Evolutionary conservation across 92 coral and sea anemone genomes (phyloP).

Genomic region (Paramuricea clavata): DNA sequence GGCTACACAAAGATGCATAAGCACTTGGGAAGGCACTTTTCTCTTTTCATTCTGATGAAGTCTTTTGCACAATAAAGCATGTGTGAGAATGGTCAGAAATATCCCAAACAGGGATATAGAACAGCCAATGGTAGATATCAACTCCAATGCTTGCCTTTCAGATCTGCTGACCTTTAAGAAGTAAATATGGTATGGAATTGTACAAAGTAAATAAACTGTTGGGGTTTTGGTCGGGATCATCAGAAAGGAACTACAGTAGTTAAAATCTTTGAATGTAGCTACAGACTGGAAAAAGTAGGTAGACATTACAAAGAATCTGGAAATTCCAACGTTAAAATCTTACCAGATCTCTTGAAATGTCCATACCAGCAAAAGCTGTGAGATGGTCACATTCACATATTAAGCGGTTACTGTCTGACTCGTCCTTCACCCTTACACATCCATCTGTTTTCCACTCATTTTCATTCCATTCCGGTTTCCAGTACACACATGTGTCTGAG

Average conservation of each 20-base stretch:
- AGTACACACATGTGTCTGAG: conserved; percentile 7
- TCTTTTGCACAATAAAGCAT: conserved; percentile 4
- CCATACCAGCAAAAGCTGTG: conserved; percentile 35
- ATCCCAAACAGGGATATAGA: conserved; percentile 19
- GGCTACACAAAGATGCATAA: conserved; percentile 38
- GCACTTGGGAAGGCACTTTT: conserved; percentile 11
- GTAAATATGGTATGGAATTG: too few species aligned
- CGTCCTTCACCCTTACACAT: conserved; percentile 8
- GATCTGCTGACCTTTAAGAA: not conserved
- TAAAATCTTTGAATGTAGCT: too few species aligned
- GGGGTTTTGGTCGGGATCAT: not conserved
- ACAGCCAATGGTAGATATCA: conserved; percentile 43
- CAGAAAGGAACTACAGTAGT: too few species aligned
- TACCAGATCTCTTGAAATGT: conserved; percentile 26
- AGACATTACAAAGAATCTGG: too few species aligned
- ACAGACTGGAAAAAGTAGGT: too few species aligned
- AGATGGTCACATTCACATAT: conserved; percentile 47
- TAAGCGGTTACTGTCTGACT: not conserved
- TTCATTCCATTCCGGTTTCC: conserved; percentile 28
- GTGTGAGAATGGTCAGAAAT: not conserved
- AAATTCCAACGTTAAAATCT: not conserved
- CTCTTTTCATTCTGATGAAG: not conserved
- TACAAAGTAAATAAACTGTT: not conserved
- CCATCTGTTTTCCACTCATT: conserved; percentile 19
- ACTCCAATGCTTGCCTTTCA: conserved; percentile 16